These are phyloP conservation scores for Enteromius thamalakanensis DNA, from an alignment of 2,797 vertebrate genomes.

Conservation along the genomic window DNA sequence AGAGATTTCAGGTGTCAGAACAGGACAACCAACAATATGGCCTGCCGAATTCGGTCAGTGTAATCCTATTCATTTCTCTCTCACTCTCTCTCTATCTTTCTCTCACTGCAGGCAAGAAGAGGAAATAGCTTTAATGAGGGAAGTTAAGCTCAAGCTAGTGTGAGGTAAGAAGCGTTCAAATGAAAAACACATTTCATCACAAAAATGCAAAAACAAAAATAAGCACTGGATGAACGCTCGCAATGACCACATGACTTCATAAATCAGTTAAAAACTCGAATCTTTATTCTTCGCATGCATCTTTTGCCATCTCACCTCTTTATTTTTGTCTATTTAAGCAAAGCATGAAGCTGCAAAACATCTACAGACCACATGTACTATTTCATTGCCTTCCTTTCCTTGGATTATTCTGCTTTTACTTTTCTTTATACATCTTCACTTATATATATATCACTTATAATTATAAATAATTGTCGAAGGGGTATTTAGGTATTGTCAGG, in stretches of 20 bases:
- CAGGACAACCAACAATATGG: conserved; percentile 60
- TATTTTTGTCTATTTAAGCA: conserved; percentile 58
- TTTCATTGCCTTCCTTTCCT: conserved; percentile 26
- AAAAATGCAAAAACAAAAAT: not conserved
- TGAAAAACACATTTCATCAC: conserved; percentile 4
- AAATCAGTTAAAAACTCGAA: conserved; percentile 77
- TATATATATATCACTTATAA: not conserved
- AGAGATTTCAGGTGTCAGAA: conserved; percentile 75
- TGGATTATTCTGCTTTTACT: not conserved
- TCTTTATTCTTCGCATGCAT: conserved; percentile 74
- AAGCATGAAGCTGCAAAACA: conserved; percentile 65
- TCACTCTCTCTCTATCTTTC: conserved; percentile 24
- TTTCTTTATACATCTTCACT: not conserved
- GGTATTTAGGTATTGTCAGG: not conserved
- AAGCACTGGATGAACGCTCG: not conserved
- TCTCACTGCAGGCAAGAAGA: not conserved
- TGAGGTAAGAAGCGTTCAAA: conserved; percentile 14
- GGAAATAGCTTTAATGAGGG: not conserved
- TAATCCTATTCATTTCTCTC: conserved; percentile 49
- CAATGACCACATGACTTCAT: conserved; percentile 67
- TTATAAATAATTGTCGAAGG: not conserved
- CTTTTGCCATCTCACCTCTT: conserved; percentile 56
- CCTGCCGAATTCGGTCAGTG: conserved; percentile 15
- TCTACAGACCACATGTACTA: conserved; percentile 65
- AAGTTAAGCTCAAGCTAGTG: conserved; percentile 7